These are phyloP conservation scores for Leuciscus waleckii DNA, from an alignment of 2,797 vertebrate genomes.

Conservation along the genomic window DNA sequence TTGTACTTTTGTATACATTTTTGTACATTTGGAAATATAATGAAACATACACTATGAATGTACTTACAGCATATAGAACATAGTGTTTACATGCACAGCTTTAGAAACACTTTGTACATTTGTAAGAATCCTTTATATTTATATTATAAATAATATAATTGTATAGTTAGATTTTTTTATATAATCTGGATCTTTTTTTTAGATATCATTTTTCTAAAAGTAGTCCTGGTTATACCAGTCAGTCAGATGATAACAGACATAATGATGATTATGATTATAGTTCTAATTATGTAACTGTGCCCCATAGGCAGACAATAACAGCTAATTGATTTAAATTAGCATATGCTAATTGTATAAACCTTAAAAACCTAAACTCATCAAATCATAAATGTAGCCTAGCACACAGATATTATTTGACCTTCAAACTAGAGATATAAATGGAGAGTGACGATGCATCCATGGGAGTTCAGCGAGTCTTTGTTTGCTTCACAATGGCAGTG, in stretches of 20 bases:
- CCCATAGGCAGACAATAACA: conserved; percentile 24
- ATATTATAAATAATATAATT: background rate
- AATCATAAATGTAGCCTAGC: background rate
- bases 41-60: background rate
- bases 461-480: background rate
- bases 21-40: background rate
- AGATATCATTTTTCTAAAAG: background rate
- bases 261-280: conserved; percentile 8
- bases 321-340: conserved; percentile 16
- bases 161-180: background rate
- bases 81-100: background rate
- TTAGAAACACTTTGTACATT: background rate
- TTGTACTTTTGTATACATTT: background rate
- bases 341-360: background rate
- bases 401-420: conserved; percentile 8
- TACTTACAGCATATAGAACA: background rate
- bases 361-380: background rate
- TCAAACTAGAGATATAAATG: conserved; percentile 2
- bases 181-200: background rate
- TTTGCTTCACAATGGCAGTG: conserved; percentile 14
- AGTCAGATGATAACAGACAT: conserved; percentile 8
- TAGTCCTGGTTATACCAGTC: background rate
- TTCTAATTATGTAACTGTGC: conserved; percentile 8
- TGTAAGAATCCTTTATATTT: conserved; percentile 2
- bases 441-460: background rate